These are phyloP conservation scores for Puntigrus tetrazona DNA, from an alignment of 2,113 vertebrate genomes.

Conservation along the genomic window DNA sequence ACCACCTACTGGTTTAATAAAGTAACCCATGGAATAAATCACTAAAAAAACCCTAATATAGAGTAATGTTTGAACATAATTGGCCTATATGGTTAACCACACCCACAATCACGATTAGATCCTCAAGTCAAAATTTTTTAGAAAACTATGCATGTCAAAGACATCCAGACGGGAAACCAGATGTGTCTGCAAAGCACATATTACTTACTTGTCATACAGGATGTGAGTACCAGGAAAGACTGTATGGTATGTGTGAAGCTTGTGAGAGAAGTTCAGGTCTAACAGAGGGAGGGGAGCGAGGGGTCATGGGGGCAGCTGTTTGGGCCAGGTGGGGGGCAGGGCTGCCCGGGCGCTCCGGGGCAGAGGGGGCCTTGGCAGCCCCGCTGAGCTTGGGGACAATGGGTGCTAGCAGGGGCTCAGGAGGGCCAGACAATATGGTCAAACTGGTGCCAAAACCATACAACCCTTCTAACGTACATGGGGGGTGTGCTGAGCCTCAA, in stretches of 20 bases:
- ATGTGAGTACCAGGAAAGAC: background rate
- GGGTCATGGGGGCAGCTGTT: conserved; percentile 80
- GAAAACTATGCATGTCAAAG: background rate
- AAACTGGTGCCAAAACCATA: conserved; percentile 63
- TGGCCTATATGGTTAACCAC: background rate
- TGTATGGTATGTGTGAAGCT: conserved; percentile 23
- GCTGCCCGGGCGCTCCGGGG: conserved; percentile 71
- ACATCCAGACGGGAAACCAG: background rate
- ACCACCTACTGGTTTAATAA: background rate
- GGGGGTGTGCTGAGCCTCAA: conserved; percentile 1
- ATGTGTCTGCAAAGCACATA: background rate
- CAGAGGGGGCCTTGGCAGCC: conserved; percentile 67
- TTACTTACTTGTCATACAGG: background rate
- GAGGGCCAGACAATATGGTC: conserved; percentile 73
- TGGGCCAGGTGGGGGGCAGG: conserved; percentile 64
- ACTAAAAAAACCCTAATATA: background rate
- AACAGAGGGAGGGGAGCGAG: conserved; percentile 69
- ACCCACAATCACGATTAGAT: background rate
- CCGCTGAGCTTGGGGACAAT: conserved; percentile 76
- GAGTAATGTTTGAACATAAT: background rate
- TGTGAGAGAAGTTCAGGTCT: conserved; percentile 38
- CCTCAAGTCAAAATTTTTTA: background rate
- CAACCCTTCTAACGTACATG: conserved; percentile 63
- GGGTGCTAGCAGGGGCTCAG: conserved; percentile 69
- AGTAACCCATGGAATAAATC: background rate